Percentiles rank a stretch among this genome's conserved stretches.
These are phyloP conservation scores for Athalia rosae DNA, from an alignment of 2,888 invertebrate species.

Conservation along the genomic window DNA sequence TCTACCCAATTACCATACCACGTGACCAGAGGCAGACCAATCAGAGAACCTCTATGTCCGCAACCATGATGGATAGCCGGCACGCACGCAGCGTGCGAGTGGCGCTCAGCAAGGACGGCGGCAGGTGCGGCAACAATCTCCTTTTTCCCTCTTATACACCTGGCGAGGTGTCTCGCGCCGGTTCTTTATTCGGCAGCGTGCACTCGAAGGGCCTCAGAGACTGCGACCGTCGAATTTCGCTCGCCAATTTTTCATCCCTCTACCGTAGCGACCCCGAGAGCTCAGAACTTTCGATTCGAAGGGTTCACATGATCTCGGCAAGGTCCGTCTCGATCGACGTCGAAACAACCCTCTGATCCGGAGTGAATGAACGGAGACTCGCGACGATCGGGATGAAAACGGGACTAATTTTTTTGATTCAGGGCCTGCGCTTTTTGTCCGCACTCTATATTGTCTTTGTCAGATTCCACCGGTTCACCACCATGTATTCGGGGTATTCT, in stretches of 20 bases:
- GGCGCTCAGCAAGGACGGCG: slow-evolving; percentile 68
- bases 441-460: too few relatives aligned
- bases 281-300: too few relatives aligned
- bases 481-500: too few relatives aligned
- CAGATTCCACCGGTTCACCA: not conserved
- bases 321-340: too few relatives aligned
- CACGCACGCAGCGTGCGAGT: slow-evolving; percentile 72
- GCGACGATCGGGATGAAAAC: too few relatives aligned
- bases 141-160: slow-evolving; percentile 47
- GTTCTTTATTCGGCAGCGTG: not conserved
- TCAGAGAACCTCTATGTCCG: slow-evolving; percentile 73
- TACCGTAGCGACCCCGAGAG: too few relatives aligned
- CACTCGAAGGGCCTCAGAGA: not conserved
- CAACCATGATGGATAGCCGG: slow-evolving; percentile 78
- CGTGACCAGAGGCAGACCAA: slow-evolving; percentile 76
- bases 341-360: too few relatives aligned
- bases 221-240: not conserved
- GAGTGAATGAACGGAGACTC: too few relatives aligned
- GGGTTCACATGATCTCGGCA: too few relatives aligned
- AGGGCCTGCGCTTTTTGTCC: too few relatives aligned
- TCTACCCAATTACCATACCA: slow-evolving; percentile 79
- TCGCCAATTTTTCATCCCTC: not conserved
- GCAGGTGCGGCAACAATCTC: slow-evolving; percentile 70
- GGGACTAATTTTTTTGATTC: too few relatives aligned
- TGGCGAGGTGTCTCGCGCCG: not conserved